Conservation (phyloP, 2,797 vertebrate genomes). For the Pagetopsis macropterus region DNA sequence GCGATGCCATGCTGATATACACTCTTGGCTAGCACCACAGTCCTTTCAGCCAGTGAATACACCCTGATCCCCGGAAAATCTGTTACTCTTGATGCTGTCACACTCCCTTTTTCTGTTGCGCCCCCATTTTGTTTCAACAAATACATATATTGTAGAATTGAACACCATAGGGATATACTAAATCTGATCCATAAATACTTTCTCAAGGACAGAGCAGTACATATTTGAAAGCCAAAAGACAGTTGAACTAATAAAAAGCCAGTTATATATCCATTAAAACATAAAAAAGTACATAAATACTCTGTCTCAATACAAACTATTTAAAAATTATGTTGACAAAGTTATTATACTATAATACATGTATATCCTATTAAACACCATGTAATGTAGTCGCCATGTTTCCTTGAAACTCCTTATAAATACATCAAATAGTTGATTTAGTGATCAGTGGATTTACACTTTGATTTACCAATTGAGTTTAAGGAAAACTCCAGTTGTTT, state of each 20-base stretch:
- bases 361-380: background rate
- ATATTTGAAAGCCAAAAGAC: background rate
- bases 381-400: background rate
- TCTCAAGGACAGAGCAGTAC: background rate
- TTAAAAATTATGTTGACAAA: no score
- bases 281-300: background rate
- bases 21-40: conserved; percentile 53
- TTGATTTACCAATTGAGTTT: background rate
- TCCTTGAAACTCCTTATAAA: background rate
- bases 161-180: background rate
- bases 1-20: conserved; percentile 55
- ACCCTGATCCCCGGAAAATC: conserved; percentile 60
- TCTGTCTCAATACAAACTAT: background rate
- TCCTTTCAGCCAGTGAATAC: conserved; percentile 60
- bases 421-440: background rate
- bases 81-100: conserved; percentile 48
- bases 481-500: background rate
- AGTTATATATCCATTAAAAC: background rate
- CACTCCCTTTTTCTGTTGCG: conserved; percentile 10
- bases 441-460: background rate
- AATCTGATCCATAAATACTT: background rate
- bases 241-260: background rate
- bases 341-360: no score
- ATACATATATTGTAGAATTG: conserved; percentile 5
- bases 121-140: conserved; percentile 7